phyloP scores from a whole-genome alignment of 2,797 vertebrate species.

The Ceryle rudis region DNA sequence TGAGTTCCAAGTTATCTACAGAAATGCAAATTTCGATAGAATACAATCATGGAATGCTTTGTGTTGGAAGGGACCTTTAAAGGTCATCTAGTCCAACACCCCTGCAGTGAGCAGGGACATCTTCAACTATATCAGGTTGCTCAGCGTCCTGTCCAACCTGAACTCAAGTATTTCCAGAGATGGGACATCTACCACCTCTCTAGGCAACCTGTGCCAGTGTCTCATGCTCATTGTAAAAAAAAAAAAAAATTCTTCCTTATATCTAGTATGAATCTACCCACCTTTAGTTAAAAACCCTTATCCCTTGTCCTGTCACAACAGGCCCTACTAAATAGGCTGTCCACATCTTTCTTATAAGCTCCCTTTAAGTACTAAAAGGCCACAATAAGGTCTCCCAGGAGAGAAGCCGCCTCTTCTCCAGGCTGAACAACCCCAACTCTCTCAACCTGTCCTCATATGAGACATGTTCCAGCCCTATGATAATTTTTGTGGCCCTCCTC shows the following conservation, averaged over 20 bases:
- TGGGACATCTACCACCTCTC: accelerated
- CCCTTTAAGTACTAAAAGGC: not conserved
- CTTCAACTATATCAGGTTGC: not conserved
- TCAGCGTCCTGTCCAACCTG: not conserved
- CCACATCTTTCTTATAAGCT: accelerated
- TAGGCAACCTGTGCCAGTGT: accelerated
- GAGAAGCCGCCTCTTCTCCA: not conserved
- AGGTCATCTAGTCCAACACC: not conserved
- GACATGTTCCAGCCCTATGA: not conserved
- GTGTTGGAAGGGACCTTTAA: not conserved
- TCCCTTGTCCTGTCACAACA: accelerated
- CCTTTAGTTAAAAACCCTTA: not conserved
- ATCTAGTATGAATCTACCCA: not conserved
- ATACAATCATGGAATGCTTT: not conserved
- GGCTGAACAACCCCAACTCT: not conserved
- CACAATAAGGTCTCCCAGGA: accelerated
- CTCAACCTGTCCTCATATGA: not conserved
- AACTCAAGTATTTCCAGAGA: not conserved
- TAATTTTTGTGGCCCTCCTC: not conserved
- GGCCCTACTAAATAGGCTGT: not conserved
- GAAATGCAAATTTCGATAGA: not conserved
- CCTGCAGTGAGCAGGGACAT: not conserved
- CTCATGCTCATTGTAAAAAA: not conserved
- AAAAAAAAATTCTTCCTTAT: not conserved
- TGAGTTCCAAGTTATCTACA: not conserved